Conservation (phyloP, 1,140 invertebrate genomes). For the Drosophila tsacasi region DNA sequence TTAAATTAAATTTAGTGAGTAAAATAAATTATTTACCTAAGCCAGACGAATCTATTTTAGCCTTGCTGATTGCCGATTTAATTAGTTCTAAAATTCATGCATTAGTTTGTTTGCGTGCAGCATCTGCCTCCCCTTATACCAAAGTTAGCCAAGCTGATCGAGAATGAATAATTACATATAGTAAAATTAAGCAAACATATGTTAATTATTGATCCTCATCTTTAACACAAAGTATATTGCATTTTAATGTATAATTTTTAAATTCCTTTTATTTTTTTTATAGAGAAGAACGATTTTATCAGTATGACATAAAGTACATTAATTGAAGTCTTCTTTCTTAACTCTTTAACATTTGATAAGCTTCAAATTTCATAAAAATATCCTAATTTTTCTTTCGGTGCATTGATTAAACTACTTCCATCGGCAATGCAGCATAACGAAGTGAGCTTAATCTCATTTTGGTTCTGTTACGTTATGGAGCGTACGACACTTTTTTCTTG, state of each 20-base stretch:
- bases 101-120: not conserved
- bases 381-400: conserved; percentile 1
- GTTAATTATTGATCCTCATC: not conserved
- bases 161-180: not conserved
- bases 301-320: not conserved
- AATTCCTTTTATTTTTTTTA: too few species aligned
- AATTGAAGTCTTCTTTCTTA: not conserved
- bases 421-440: conserved; percentile 71
- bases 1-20: not conserved
- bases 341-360: not conserved
- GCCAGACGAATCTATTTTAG: not conserved
- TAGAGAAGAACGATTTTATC: not conserved
- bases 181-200: not conserved
- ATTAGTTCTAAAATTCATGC: not conserved
- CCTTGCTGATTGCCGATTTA: not conserved
- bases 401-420: conserved; percentile 36
- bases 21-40: too few species aligned
- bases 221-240: too few species aligned
- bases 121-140: not conserved
- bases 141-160: not conserved
- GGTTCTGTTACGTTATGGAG: conserved; percentile 60
- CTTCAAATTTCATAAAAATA: not conserved
- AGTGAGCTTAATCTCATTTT: conserved; percentile 27
- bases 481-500: conserved; percentile 46
- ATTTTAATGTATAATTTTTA: not conserved